Evolutionary conservation across 1,140 invertebrate genomes (phyloP), one percentile per base, ranked within the genome.

Genomic region (Cyrtorhinus lividipennis): DNA sequence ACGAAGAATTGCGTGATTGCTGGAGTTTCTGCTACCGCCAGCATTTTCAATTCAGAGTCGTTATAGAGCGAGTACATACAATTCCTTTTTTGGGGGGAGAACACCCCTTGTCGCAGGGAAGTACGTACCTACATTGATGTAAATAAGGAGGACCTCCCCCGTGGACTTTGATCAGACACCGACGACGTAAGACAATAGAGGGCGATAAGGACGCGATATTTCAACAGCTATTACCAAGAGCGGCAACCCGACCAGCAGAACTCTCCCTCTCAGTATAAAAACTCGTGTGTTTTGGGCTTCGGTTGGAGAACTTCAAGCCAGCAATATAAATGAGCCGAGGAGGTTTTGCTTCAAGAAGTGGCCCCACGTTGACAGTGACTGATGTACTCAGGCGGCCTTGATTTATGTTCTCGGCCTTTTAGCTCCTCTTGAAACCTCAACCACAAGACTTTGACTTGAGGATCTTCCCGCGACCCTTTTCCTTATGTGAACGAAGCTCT

Each of bases 341-440:
- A 23, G 1, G 45, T 13, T 15, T 60, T 38, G 24, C 26, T 20
- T 20, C 48, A 53, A 53, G 24, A 23, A 53, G 46, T 38, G 20
- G 23, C 24, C 18, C 23, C n/a, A 45, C n/a, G 2, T 48, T 62
- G 61, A 62, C 61, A 24, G n/a, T 62, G 61, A 62, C 45, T 48
- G 61, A 62, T 62, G 61, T 44, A 45, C 61, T 56, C 48, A 12
- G 24, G 1, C 23, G 23, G 0, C 48, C 48, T 46, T 62, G 61
- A 62, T 62, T 62, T 62, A 62, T 62, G 45, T 48, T 56, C 26
- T 20, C 10, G 48, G 48, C 18, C 20, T 22, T 5, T 53, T 5
- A 15, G 10, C 48, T 20, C 20, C 18, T 12, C 48, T 53, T 38
- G 30, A 38, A 38, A 15, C 5, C 15, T 53, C 48, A 13, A 20